Evolutionary conservation across 2,113 vertebrate species (phyloP).

Genomic region (Pteruthius melanotis): DNA sequence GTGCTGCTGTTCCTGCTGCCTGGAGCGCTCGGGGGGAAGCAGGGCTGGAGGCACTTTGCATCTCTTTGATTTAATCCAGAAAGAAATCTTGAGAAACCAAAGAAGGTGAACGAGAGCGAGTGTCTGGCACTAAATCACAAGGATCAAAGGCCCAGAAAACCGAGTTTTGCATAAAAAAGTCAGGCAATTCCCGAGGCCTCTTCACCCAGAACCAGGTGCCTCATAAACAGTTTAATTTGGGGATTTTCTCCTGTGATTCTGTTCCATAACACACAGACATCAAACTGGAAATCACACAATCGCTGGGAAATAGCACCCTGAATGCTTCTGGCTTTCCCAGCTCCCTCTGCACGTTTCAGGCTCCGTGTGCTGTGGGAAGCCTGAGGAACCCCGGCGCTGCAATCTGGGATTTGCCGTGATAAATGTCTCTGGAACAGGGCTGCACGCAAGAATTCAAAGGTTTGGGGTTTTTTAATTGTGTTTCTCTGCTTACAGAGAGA

Average conservation of each 20-base stretch:
- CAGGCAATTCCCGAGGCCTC: not conserved
- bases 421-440: not conserved
- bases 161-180: not conserved
- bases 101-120: not conserved
- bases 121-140: not conserved
- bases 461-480: not conserved
- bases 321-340: not conserved
- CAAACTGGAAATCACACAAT: not conserved
- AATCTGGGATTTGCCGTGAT: not conserved
- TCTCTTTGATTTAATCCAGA: not conserved
- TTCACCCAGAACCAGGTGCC: not conserved
- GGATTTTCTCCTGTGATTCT: not conserved
- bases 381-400: not conserved
- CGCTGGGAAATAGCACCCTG: not conserved
- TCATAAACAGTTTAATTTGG: not conserved
- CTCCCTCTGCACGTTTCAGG: not conserved
- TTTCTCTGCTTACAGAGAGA: not conserved
- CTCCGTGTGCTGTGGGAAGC: not conserved
- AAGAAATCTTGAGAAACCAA: not conserved
- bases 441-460: not conserved
- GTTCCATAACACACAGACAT: not conserved
- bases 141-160: not conserved
- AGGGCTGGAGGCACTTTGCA: not conserved
- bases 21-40: not conserved
- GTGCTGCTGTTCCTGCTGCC: fast-evolving